Conservation (phyloP, 2,113 vertebrate species). For the Takifugu flavidus region DNA sequence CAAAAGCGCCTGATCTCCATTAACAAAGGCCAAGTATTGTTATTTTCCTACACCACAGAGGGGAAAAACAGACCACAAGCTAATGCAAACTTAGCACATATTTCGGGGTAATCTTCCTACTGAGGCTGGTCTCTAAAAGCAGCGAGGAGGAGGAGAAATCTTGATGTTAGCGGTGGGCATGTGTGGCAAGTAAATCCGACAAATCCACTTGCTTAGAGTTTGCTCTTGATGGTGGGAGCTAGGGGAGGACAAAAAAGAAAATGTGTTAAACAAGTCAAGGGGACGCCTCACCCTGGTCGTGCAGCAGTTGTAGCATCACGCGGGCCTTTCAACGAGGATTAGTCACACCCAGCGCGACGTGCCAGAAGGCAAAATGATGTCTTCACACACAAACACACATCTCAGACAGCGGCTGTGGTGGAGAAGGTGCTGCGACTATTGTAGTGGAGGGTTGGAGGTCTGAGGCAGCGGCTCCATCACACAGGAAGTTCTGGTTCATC, state of each 20-base stretch:
- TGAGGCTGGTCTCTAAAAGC: slow-evolving; percentile 26
- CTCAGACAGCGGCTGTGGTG: slow-evolving; percentile 25
- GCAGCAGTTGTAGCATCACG: slow-evolving; percentile 19
- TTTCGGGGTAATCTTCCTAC: slow-evolving; percentile 32
- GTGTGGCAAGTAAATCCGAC: slow-evolving; percentile 44
- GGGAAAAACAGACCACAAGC: slow-evolving; percentile 23
- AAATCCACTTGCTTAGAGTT: slow-evolving; percentile 54
- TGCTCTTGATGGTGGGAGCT: slow-evolving; percentile 57
- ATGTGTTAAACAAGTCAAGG: slow-evolving; percentile 27
- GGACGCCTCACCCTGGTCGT: slow-evolving; percentile 27
- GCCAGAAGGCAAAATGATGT: slow-evolving; percentile 35
- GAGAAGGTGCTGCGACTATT: slow-evolving; percentile 55
- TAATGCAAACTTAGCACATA: slow-evolving; percentile 14
- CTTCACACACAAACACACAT: slow-evolving; percentile 16
- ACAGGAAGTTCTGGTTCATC: slow-evolving; percentile 54
- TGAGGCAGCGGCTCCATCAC: slow-evolving; percentile 53
- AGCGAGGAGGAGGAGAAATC: slow-evolving; percentile 20
- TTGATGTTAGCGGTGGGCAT: slow-evolving; percentile 16
- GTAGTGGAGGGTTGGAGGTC: slow-evolving; percentile 52
- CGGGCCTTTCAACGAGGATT: slow-evolving; percentile 52
- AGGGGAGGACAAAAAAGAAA: slow-evolving; percentile 5
- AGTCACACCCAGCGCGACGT: slow-evolving; percentile 33
- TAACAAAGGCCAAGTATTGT: slow-evolving; percentile 6
- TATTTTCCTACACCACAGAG: no score
- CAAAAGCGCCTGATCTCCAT: no score